Evolutionary conservation across 2,113 vertebrate genomes (phyloP), one percentile per base, ranked within the genome.

Genomic region (Oceanodroma tethys): DNA sequence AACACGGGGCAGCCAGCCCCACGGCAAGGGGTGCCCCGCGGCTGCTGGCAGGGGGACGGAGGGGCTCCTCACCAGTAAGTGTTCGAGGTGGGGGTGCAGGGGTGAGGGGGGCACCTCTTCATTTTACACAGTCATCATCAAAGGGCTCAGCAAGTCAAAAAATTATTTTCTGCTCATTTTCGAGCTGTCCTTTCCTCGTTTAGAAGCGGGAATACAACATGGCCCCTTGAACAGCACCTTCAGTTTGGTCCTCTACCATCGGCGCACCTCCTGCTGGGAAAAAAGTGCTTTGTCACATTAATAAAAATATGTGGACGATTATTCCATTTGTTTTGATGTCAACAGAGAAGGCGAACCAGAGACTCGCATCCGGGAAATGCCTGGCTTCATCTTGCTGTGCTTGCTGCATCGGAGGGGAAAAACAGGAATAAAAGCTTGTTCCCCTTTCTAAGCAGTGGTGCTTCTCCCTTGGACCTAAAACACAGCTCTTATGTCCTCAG

Each of bases 41-140:
- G 23, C 88, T 75, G 38, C 62, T 53, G 55, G 17, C 30, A 36
- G 38, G 56, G 52, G 21, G 25, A 7, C 0, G 1, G 48, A 50
- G 56, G 26, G 8, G 17, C 17, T 71, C 32, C 65, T 84, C n/a
- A 7, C 53, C 68, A n/a, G 16, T 58, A 16, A 6, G 5, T 20
- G 22, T 38, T 56, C 0, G 1, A 48, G 40, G 21, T 52, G 38
- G 23, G 90, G 19, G 30, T n/a, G 38, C 72, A 32, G 12, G 17
- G 45, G 20, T 3, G 9, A 9, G 25, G 9, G 18, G 22, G 16
- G 20, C 30, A 22, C 19, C 3, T 21, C 63, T 82, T 65, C 14
- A 10, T 72, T 65, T 83, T 45, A 38, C 1, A 0, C 1, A 0
- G 5, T 34, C 1, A 1, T 52, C 43, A 30, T 10, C 15, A 21